Percentiles rank a stretch among this genome's conserved stretches.
Conservation (phyloP, 2,888 invertebrate species). For the Mycalesis mineus region DNA sequence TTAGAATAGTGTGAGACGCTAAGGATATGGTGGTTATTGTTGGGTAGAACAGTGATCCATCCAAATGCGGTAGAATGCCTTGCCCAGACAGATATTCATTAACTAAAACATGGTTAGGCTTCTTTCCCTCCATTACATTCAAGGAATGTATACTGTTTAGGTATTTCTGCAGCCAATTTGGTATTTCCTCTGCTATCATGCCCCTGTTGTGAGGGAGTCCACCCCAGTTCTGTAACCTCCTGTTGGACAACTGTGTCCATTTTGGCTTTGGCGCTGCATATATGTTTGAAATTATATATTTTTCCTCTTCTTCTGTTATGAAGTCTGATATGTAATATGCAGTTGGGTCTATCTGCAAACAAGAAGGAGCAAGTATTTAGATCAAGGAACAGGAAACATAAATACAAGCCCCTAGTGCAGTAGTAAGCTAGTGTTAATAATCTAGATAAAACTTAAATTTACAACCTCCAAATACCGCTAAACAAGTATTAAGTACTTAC, state of each 20-base stretch:
- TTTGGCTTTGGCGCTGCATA: slow-evolving; percentile 92
- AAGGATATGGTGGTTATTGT: slow-evolving; percentile 94
- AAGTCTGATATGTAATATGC: slow-evolving; percentile 93
- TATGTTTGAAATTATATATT: slow-evolving; percentile 83
- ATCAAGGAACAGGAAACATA: too few relatives aligned
- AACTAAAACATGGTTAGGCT: slow-evolving; percentile 94
- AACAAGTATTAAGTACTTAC: slow-evolving; percentile 29
- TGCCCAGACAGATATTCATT: slow-evolving; percentile 96
- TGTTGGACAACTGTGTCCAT: slow-evolving; percentile 95
- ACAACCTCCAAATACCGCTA: too few relatives aligned
- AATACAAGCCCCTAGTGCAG: too few relatives aligned
- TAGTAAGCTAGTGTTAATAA: too few relatives aligned
- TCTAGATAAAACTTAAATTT: too few relatives aligned
- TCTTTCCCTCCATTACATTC: slow-evolving; percentile 83
- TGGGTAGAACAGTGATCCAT: slow-evolving; percentile 96
- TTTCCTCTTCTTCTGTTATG: slow-evolving; percentile 85
- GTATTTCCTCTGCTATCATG: slow-evolving; percentile 92
- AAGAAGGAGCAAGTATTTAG: not conserved
- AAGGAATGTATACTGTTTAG: slow-evolving; percentile 83
- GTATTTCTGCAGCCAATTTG: slow-evolving; percentile 87
- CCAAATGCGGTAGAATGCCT: slow-evolving; percentile 98
- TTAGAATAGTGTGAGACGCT: slow-evolving; percentile 93
- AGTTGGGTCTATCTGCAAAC: slow-evolving; percentile 74
- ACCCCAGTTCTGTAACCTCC: slow-evolving; percentile 98
- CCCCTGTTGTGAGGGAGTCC: slow-evolving; percentile 90